A percentile compares a stretch with the other conserved stretches of the same genome.
Evolutionary conservation across 2,888 invertebrate species (phyloP).

Genomic region (Odontothrips loti): DNA sequence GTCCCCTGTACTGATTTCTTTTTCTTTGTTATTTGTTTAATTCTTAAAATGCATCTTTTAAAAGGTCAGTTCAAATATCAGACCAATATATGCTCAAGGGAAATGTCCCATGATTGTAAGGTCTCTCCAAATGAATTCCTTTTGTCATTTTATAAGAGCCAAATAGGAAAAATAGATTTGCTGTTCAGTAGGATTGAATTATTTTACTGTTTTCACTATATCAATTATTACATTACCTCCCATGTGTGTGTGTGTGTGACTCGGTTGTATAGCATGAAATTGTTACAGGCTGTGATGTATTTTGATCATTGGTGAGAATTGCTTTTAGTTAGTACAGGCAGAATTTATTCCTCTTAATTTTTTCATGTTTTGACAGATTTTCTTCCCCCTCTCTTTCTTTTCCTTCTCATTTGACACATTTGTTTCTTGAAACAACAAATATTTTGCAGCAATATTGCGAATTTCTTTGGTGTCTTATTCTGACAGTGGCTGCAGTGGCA

Average conservation of each 20-base stretch:
- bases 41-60: too few relatives aligned
- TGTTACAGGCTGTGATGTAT: constrained; percentile 20
- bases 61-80: background rate
- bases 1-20: too few relatives aligned
- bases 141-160: background rate
- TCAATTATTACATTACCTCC: background rate
- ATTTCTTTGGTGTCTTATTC: too few relatives aligned
- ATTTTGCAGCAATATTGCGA: too few relatives aligned
- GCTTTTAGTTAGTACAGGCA: background rate
- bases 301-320: background rate
- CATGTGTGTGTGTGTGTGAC: background rate
- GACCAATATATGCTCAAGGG: background rate
- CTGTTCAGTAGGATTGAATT: background rate
- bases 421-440: too few relatives aligned
- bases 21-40: too few relatives aligned
- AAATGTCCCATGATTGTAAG: background rate
- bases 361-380: background rate
- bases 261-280: background rate
- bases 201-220: background rate
- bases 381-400: background rate
- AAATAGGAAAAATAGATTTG: background rate
- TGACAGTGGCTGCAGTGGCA: too few relatives aligned
- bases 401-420: too few relatives aligned
- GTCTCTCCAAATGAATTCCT: background rate
- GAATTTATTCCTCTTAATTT: background rate